Evolutionary conservation across 2,113 vertebrate species (phyloP), one percentile per base, ranked within the genome.

Genomic region (Vidua macroura): DNA sequence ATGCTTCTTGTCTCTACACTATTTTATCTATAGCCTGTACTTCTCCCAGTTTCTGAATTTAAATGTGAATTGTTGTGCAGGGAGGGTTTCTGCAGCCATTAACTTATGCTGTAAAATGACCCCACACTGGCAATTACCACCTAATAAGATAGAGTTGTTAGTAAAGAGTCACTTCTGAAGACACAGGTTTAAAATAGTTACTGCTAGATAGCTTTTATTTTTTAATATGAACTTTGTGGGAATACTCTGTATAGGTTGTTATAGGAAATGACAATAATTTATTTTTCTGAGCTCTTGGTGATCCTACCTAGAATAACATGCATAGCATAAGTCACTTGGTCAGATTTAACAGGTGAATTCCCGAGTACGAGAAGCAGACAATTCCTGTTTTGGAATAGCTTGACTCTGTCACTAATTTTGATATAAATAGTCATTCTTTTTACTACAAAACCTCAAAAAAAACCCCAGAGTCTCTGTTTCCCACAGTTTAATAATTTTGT

Each of bases 351-450:
- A 53, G 13, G 3, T 53, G 46, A 88, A 59, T 56, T 59, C 33
- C 20, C 0, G 0, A n/a, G 16, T 13, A 46, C 12, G 16, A 60
- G 24, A 68, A 30, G 28, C 2, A 67, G 41, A 55, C 11, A 82
- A 15, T n/a, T n/a, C 15, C 21, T n/a, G 9, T n/a, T 53, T 68
- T 89, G 28, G 17, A 46, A 68, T 53, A 48, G 9, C 9, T 59
- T 67, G 44, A 28, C 31, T 88, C 21, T 73, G 8, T 33, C 52
- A 51, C 8, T 33, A 28, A 66, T 88, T 81, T 33, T 88, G 10
- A 73, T 31, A 35, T 3, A 58, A 59, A 67, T 7, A 25, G 20
- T 10, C 53, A n/a, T 17, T 24, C 0, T 24, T 41, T 49, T 58
- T n/a, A 49, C 16, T 37, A 48, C 35, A 28, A 22, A 35, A 35